phyloP scores from a whole-genome alignment of 1,140 invertebrate species.

The Aphelinus certus region DNA sequence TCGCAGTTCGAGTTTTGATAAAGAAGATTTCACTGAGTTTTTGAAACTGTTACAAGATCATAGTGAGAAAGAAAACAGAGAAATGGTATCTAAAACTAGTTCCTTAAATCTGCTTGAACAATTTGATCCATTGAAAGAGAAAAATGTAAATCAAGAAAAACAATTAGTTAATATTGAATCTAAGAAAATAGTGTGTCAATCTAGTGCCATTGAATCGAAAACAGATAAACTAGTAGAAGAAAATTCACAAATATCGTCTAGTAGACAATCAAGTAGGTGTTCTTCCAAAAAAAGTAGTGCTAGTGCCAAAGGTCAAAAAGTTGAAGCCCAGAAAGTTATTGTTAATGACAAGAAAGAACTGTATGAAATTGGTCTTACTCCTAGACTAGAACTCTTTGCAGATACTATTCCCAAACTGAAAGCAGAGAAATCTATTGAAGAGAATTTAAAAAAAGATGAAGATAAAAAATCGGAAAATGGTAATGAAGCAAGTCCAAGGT shows the following conservation, averaged over 20 bases:
- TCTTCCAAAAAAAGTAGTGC: constrained; percentile 26
- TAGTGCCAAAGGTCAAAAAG: constrained; percentile 39
- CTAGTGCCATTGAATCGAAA: constrained; percentile 48
- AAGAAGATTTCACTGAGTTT: constrained; percentile 63
- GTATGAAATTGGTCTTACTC: constrained; percentile 59
- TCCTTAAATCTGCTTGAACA: constrained; percentile 16
- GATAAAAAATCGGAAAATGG: constrained; percentile 32
- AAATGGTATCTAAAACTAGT: constrained; percentile 10
- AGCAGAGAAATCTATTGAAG: constrained; percentile 55
- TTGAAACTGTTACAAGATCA: constrained; percentile 59
- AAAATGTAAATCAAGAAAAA: constrained; percentile 53
- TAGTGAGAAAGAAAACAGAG: constrained; percentile 44
- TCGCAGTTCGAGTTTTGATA: constrained; percentile 58
- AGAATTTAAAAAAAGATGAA: constrained; percentile 34
- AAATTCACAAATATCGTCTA: constrained; percentile 16
- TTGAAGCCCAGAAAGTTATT: constrained; percentile 43
- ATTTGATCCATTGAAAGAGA: constrained; percentile 37
- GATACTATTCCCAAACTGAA: constrained; percentile 61
- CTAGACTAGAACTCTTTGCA: constrained; percentile 60
- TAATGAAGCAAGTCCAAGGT: constrained; percentile 32
- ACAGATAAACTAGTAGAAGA: constrained; percentile 47
- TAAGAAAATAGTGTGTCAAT: constrained; percentile 16
- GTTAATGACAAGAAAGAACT: constrained; percentile 54
- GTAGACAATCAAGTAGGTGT: constrained; percentile 27
- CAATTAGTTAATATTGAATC: constrained; percentile 45